Percentiles rank a stretch among this genome's conserved stretches.
Conservation (phyloP, 2,113 vertebrate species). For the Ornithorhynchus anatinus region DNA sequence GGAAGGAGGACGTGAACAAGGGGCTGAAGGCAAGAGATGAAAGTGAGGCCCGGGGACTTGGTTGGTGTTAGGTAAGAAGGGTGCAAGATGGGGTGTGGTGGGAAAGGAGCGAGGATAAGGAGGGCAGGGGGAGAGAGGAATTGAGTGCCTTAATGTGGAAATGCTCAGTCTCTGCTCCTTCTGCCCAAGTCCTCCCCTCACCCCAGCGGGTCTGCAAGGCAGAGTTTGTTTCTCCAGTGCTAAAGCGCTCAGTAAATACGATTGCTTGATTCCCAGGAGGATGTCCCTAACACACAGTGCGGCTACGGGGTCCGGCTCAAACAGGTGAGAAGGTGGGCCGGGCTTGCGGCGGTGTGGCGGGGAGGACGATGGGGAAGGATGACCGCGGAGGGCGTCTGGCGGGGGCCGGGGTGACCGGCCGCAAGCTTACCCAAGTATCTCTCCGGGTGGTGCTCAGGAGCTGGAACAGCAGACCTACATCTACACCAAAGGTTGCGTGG, state of each 20-base stretch:
- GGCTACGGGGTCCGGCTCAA: slow-evolving; percentile 87
- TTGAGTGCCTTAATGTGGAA: too few species aligned
- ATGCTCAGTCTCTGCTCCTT: not conserved
- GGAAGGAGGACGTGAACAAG: too few species aligned
- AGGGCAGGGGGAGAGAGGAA: too few species aligned
- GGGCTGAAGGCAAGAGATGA: too few species aligned
- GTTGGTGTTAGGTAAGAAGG: too few species aligned
- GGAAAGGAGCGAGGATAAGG: too few species aligned
- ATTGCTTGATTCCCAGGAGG: slow-evolving; percentile 81
- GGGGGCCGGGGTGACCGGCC: not conserved
- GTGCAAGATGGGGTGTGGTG: too few species aligned
- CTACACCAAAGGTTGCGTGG: slow-evolving; percentile 89
- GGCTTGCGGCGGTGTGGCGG: not conserved
- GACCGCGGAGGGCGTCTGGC: not conserved
- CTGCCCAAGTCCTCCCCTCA: not conserved
- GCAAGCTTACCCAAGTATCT: not conserved
- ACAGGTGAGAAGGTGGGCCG: slow-evolving; percentile 65
- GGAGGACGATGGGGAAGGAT: not conserved
- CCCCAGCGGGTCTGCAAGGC: too few species aligned
- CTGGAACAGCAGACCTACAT: slow-evolving; percentile 83
- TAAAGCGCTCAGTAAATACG: too few species aligned
- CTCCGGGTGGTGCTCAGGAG: slow-evolving; percentile 65
- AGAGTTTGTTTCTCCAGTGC: too few species aligned
- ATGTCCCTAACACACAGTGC: slow-evolving; percentile 90
- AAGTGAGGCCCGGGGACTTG: too few species aligned